Evolutionary conservation across 2,797 vertebrate genomes (phyloP).

Genomic region (Vipera latastei): DNA sequence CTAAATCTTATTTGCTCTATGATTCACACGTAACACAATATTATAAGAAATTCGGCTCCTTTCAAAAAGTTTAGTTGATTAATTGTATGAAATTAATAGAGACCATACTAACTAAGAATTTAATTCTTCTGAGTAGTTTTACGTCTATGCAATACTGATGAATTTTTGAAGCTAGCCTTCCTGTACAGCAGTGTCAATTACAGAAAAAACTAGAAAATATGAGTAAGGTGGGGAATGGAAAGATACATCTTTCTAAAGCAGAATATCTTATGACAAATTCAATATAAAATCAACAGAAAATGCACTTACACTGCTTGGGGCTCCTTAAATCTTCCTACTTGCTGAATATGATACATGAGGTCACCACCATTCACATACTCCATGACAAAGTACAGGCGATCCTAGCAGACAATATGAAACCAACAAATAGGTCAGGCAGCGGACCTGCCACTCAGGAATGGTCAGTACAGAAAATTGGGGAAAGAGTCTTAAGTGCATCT

Average conservation of each 20-base stretch:
- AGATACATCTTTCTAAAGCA: background rate
- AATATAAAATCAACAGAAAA: conserved; percentile 5
- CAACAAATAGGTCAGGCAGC: background rate
- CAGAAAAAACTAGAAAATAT: background rate
- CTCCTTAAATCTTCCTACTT: conserved; percentile 93
- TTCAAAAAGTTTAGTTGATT: conserved; percentile 50
- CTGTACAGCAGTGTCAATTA: conserved; percentile 23
- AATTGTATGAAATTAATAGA: conserved; percentile 52
- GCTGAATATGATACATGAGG: conserved; percentile 88
- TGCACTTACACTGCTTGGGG: conserved; percentile 95
- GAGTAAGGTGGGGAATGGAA: background rate
- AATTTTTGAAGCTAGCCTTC: conserved; percentile 37
- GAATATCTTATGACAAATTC: background rate
- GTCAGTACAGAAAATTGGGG: background rate
- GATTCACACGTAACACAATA: conserved; percentile 18
- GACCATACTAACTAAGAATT: conserved; percentile 40
- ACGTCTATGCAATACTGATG: conserved; percentile 35
- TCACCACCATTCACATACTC: conserved; percentile 97
- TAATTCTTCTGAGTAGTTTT: conserved; percentile 30
- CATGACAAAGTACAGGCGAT: conserved; percentile 97
- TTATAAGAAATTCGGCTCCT: conserved; percentile 44
- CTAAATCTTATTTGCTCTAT: conserved; percentile 25
- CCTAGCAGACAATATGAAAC: conserved; percentile 68
- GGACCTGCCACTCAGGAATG: background rate
- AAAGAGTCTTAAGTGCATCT: background rate